These are phyloP conservation scores for Holothuria leucospilota DNA, from an alignment of 53 echinoderm and acorn worm species.

Conservation along the genomic window DNA sequence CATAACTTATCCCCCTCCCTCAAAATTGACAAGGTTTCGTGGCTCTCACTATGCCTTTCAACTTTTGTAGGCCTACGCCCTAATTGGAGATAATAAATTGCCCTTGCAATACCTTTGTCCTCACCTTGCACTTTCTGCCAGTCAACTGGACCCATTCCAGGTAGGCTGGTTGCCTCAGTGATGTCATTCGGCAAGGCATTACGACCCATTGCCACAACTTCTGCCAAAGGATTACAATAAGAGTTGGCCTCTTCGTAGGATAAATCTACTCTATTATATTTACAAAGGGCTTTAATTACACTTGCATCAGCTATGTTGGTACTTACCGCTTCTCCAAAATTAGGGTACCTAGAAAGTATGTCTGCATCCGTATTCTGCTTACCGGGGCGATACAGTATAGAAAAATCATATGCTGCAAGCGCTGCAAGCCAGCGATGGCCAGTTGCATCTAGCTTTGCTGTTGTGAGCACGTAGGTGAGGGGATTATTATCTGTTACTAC, in stretches of 20 bases:
- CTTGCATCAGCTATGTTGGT: background rate
- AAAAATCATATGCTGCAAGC: too few species aligned
- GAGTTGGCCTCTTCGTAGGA: background rate
- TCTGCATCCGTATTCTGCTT: conserved; percentile 71
- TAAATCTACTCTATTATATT: conserved; percentile 19
- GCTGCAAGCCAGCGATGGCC: conserved; percentile 68
- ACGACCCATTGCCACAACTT: conserved; percentile 20
- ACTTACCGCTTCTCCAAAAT: too few species aligned
- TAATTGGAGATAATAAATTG: background rate
- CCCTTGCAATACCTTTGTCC: conserved; percentile 43
- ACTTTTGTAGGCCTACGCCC: too few species aligned
- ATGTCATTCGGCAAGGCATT: background rate
- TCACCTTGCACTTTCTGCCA: conserved; percentile 15
- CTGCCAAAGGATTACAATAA: conserved; percentile 2
- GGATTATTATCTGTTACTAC: conserved; percentile 42
- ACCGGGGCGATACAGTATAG: too few species aligned
- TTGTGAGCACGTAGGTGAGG: conserved; percentile 26
- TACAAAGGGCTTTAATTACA: conserved; percentile 19
- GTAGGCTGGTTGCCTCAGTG: background rate
- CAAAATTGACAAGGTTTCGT: background rate
- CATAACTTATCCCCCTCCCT: conserved; percentile 57
- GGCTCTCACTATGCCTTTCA: conserved; percentile 26
- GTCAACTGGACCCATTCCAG: background rate
- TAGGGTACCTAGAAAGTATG: conserved; percentile 35
- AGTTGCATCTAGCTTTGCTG: conserved; percentile 52